A percentile compares a stretch with the other conserved stretches of the same genome.
These are phyloP conservation scores for Pterocles gutturalis DNA, from an alignment of 2,113 vertebrate genomes.

Conservation along the genomic window DNA sequence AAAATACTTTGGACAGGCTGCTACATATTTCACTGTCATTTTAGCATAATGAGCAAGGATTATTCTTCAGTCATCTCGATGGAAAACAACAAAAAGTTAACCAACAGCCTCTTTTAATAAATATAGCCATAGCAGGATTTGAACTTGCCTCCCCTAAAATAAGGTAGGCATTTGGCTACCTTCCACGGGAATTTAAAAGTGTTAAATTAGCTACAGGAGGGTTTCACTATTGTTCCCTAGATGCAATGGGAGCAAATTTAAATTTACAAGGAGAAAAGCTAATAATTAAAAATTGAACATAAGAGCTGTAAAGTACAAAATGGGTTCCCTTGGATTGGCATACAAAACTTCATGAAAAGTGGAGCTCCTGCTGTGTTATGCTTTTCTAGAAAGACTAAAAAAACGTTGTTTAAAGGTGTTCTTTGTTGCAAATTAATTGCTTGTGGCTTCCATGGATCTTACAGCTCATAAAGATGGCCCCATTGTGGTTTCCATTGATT, in stretches of 20 bases:
- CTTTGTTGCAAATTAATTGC: constrained; percentile 29
- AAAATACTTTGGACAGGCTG: neutral
- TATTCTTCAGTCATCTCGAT: neutral
- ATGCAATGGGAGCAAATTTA: neutral
- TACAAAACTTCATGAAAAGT: neutral
- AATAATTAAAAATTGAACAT: constrained; percentile 61
- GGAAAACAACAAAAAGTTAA: neutral
- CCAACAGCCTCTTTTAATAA: neutral
- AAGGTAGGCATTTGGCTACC: constrained; percentile 2
- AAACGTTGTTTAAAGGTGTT: neutral
- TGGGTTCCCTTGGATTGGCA: neutral
- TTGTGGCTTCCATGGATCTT: neutral
- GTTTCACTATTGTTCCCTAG: constrained; percentile 1
- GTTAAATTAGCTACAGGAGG: constrained; percentile 31
- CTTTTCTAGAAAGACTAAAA: neutral
- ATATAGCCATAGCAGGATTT: neutral
- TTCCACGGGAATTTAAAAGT: constrained; percentile 9
- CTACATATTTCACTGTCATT: neutral
- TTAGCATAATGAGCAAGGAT: neutral
- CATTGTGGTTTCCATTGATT: neutral
- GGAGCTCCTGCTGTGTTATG: neutral
- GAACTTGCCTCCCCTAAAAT: neutral
- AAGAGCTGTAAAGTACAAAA: constrained; percentile 54
- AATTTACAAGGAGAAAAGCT: constrained; percentile 53
- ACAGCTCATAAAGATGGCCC: neutral